Percentiles rank a stretch among this genome's conserved stretches.
Conservation (phyloP, 2,113 vertebrate species). For the Pithys albifrons region DNA sequence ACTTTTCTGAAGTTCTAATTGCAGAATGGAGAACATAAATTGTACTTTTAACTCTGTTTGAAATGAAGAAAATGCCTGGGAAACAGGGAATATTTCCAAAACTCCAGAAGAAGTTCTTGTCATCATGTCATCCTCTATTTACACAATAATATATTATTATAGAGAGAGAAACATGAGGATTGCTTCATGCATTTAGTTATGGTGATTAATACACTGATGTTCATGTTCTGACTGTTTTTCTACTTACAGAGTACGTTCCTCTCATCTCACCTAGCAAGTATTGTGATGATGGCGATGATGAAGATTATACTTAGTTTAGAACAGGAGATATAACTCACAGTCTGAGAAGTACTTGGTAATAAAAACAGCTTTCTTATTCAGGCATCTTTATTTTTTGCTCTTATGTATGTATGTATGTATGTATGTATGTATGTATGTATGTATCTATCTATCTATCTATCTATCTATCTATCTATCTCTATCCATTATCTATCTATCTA, state of each 20-base stretch:
- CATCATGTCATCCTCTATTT: neutral
- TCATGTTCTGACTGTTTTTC: neutral
- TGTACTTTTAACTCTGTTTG: neutral
- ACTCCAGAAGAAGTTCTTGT: neutral
- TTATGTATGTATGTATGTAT: too few species aligned
- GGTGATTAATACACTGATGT: neutral
- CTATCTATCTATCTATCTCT: too few species aligned
- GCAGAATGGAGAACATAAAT: neutral
- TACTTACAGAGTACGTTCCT: neutral
- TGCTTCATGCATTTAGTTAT: neutral
- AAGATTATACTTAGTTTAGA: neutral
- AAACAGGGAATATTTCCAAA: neutral
- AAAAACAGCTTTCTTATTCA: neutral
- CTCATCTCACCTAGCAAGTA: neutral
- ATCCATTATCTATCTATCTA: too few species aligned
- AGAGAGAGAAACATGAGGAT: neutral
- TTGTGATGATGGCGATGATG: neutral
- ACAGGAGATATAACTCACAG: neutral
- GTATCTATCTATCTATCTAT: too few species aligned
- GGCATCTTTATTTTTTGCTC: accelerated
- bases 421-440: too few species aligned
- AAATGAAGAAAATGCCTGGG: neutral
- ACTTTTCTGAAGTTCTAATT: constrained; percentile 22
- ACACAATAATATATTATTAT: neutral
- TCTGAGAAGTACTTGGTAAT: neutral